Base-by-base conservation (phyloP, 2,797 vertebrate genomes). In the Aotus griseimembra region DNA sequence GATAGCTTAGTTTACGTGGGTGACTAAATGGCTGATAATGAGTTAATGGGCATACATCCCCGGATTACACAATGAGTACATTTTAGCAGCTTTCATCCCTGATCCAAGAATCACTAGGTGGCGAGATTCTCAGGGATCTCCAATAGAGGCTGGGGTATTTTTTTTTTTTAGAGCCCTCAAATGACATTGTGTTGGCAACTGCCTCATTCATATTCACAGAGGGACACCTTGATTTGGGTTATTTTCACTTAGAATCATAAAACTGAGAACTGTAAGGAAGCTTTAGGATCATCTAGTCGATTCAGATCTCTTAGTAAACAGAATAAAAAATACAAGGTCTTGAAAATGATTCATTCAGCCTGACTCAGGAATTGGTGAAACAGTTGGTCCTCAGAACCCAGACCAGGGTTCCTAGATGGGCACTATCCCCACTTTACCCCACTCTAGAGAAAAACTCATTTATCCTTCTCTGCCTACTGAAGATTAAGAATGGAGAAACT, bases 91-190 rank as follows among this genome's bases (percentile, higher is more conserved):
- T 83, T 90, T 81, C 30, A 2, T 76, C 44, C 81, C 90, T 58
- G 33, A 88, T 82, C 70, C 82, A 44, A 52, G 87, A 90, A 80
- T 95, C 41, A 61, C 55, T 61, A 67, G 36, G 80, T 88, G 94
- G 61, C 24, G 82, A 26, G 76, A 90, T 79, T 70, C 95, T 64
- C 22, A 96, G 83, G 72, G 41, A 82, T 95, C 75, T 55, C 39
- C 55, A 24, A 0, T 17, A 26, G 70, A 95, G 89, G 50, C 57
- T 26, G 19, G 39, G 72, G 19, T 70, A 5, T 83, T 67, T 85
- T 90, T 93, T 52, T 50, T 33, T n/a, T 64, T 80, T 36, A 76
- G 73, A 72, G 41, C 20, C 87, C 58, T 96, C 50, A 57, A 30
- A 30, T 55, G 48, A 92, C 28, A 70, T 15, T 17, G 14, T 57